A percentile compares a stretch with the other conserved stretches of the same genome.
Evolutionary conservation across 2,113 vertebrate genomes (phyloP).

Genomic region (Camelus bactrianus): DNA sequence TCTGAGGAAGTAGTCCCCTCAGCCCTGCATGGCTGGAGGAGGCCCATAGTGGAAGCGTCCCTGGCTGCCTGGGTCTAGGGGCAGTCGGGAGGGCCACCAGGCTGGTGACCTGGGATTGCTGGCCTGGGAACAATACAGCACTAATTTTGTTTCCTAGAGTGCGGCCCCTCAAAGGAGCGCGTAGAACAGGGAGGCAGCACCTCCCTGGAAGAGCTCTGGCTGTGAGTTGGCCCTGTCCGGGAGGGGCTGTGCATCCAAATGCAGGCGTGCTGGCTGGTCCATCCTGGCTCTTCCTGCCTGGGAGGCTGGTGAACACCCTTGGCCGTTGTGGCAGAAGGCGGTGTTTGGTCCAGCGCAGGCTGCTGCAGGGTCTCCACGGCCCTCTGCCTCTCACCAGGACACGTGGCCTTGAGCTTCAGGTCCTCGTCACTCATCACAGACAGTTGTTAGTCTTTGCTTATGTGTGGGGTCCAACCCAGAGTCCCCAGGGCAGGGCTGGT

Average conservation of each 20-base stretch:
- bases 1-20: background rate
- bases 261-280: accelerated
- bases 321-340: accelerated
- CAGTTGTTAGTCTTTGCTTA: background rate
- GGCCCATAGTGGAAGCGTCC: background rate
- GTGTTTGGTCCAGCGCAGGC: too few relatives aligned
- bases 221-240: accelerated
- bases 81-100: background rate
- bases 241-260: accelerated
- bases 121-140: background rate
- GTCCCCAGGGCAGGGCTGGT: background rate
- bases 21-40: background rate
- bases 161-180: background rate
- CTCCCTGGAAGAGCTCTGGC: background rate
- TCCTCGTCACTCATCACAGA: background rate
- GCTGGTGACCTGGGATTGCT: background rate
- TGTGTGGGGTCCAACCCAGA: background rate
- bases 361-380: background rate
- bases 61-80: background rate
- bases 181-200: background rate
- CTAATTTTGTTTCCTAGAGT: background rate
- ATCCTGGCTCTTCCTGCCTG: too few relatives aligned
- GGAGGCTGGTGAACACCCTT: too few relatives aligned
- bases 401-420: background rate
- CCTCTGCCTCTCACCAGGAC: background rate